These are phyloP conservation scores for Colletes collaris DNA, from an alignment of 2,888 invertebrate species.

Conservation along the genomic window DNA sequence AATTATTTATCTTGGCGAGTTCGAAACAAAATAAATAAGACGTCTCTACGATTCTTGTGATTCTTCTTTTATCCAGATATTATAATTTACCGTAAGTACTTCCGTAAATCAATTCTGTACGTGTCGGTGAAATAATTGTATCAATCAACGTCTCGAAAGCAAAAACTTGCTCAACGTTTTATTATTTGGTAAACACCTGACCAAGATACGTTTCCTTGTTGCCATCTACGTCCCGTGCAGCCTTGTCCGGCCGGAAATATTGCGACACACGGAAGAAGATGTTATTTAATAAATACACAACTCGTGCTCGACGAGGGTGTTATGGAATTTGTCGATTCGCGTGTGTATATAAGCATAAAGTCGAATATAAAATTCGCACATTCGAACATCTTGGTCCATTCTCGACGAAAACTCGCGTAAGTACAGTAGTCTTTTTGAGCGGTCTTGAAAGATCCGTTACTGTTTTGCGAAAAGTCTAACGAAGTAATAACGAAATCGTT, in stretches of 20 bases:
- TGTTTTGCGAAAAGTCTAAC: too few relatives aligned
- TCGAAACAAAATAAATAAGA: too few relatives aligned
- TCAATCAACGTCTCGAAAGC: too few relatives aligned
- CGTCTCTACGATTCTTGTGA: too few relatives aligned
- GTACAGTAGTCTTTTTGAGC: background rate
- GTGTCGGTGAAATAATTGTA: background rate
- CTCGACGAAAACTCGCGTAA: conserved; percentile 14
- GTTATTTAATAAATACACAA: conserved; percentile 26
- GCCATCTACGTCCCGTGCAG: background rate
- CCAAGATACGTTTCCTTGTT: conserved; percentile 32
- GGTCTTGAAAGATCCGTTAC: too few relatives aligned
- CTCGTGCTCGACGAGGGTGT: conserved; percentile 1
- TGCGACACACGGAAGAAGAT: conserved; percentile 45
- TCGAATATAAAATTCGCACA: conserved; percentile 30
- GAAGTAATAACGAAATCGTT: too few relatives aligned
- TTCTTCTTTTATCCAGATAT: too few relatives aligned
- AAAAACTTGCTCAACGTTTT: background rate
- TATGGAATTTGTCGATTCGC: background rate
- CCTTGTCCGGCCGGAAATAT: conserved; percentile 33
- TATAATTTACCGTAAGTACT: too few relatives aligned
- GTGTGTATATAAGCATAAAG: conserved; percentile 51
- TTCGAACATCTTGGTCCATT: conserved; percentile 6
- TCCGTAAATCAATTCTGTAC: too few relatives aligned
- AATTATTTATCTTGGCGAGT: too few relatives aligned
- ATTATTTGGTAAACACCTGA: conserved; percentile 17